These are phyloP conservation scores for Girardinichthys multiradiatus DNA, from an alignment of 2,113 vertebrate species.

Conservation along the genomic window DNA sequence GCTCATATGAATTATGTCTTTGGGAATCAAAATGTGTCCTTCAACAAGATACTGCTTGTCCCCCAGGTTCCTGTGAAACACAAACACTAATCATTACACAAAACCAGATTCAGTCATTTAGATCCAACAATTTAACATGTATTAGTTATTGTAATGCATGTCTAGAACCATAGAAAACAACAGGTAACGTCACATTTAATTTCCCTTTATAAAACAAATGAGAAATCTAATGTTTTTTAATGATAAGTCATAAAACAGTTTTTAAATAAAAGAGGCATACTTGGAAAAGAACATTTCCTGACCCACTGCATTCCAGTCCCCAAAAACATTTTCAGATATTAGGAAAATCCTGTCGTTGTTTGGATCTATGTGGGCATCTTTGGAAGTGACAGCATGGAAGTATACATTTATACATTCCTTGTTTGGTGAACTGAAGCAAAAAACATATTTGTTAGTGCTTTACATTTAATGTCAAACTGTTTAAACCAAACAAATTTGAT, in stretches of 20 bases:
- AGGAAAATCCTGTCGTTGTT: conserved; percentile 60
- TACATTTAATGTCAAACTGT: too few species aligned
- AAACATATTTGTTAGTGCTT: too few species aligned
- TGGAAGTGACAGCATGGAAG: conserved; percentile 83
- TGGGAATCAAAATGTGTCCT: conserved; percentile 35
- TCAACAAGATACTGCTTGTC: conserved; percentile 71
- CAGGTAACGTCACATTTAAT: neutral
- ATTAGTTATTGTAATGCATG: neutral
- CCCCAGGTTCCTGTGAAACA: conserved; percentile 47
- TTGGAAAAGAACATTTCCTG: conserved; percentile 1
- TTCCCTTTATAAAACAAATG: accelerated
- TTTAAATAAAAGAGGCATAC: conserved; percentile 18
- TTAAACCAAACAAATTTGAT: too few species aligned
- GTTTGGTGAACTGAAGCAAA: neutral
- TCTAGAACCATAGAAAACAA: neutral
- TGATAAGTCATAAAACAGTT: neutral
- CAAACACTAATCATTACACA: conserved; percentile 1
- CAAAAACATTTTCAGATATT: conserved; percentile 20
- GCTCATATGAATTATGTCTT: accelerated
- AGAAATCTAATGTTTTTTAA: neutral
- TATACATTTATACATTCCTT: conserved; percentile 52
- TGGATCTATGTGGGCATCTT: conserved; percentile 61
- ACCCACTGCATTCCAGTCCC: accelerated
- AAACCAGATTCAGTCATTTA: accelerated
- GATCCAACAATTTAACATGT: neutral